Evolutionary conservation across 1,140 invertebrate genomes (phyloP).

Genomic region (Eumeta japonica): DNA sequence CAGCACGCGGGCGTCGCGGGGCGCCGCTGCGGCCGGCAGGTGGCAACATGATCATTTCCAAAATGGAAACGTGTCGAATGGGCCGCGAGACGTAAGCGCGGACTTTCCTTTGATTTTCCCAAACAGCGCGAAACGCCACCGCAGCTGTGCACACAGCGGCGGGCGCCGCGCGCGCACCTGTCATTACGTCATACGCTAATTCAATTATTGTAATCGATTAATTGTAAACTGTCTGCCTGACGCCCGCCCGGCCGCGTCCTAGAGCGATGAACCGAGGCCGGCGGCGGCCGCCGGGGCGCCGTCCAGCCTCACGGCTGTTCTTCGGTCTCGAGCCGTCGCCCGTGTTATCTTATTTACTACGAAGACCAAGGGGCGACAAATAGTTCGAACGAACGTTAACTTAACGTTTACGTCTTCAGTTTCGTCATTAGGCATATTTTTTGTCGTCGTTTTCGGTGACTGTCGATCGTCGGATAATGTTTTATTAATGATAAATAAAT

Average conservation of each 20-base stretch:
- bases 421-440: too few species aligned
- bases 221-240: constrained; percentile 28
- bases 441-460: too few species aligned
- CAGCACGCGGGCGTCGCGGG: too few species aligned
- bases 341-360: too few species aligned
- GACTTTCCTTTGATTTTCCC: constrained; percentile 38
- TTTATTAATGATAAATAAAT: too few species aligned
- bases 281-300: not conserved
- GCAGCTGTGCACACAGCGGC: constrained; percentile 31
- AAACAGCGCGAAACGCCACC: constrained; percentile 23
- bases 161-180: constrained; percentile 30
- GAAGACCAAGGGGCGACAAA: too few species aligned
- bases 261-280: not conserved
- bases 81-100: constrained; percentile 17
- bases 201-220: constrained; percentile 38
- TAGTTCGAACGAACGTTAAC: too few species aligned
- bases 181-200: constrained; percentile 30
- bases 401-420: too few species aligned
- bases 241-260: constrained; percentile 13
- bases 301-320: too few species aligned
- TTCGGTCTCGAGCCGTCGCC: too few species aligned
- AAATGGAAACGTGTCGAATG: constrained; percentile 21
- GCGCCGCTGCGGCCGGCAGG: too few species aligned
- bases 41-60: constrained; percentile 27
- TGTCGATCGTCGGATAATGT: too few species aligned